Base-by-base conservation (phyloP, 1,140 invertebrate genomes). In the Aporrectodea caliginosa region DNA sequence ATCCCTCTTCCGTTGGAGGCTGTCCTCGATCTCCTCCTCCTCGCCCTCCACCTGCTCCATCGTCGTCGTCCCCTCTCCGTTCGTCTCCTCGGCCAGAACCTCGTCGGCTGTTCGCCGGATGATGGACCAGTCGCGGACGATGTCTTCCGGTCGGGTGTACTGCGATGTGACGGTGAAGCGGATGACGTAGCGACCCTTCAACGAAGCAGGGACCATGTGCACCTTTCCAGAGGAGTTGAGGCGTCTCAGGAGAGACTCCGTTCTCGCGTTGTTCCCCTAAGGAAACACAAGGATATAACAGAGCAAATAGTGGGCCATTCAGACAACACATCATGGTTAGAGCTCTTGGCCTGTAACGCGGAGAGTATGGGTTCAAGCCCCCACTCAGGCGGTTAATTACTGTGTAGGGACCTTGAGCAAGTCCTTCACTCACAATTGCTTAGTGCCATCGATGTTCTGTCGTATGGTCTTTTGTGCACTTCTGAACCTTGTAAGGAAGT, bases 81-180 rank as follows among this genome's bases (percentile, higher is more conserved):
- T 81, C 14, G 32, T 74, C 34, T 83, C 84, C 32, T 86, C 83
- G 0, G 79, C 68, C 12, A 90, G 82, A 69, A 97, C 91, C 78
- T 93, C 91, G 0, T 90, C 91, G 0, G 95, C 93, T 34, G 93
- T 94, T 0, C 88, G 90, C 84, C 92, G 91, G 73, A 98, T 97
- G 85, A 97, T 93, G 35, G 91, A 91, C 95, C 95, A 98, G 85
- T 98, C 96, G 82, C 92, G 92, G 22, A 85, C 84, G 73, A 98
- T 95, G 86, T 98, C 95, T 69, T 93, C 92, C 27, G 93, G 91
- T 0, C 94, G 97, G 0, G 96, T 98, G 83, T 91, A 91, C 68
- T 93, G 92, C 12, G 96, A 98, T 1, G 97, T 98, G 22, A 99
- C 93, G 0, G 96, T 95, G 85, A 96, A 97, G 12, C 93, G 89